Base-by-base conservation (phyloP, 1,140 invertebrate genomes). In the Atta colombica region DNA sequence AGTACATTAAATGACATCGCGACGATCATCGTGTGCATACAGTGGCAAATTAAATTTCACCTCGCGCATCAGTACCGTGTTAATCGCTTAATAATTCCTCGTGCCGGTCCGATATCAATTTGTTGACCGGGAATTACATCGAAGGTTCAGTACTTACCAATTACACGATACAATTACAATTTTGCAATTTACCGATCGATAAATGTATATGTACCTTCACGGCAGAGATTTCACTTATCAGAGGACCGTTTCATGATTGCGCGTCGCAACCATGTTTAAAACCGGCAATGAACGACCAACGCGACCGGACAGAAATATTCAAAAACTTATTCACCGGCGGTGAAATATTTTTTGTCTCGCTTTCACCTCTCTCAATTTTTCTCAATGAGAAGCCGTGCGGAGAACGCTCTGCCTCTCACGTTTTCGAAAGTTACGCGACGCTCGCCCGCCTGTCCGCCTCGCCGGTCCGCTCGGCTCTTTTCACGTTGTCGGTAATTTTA, bases 391-490 rank as follows among this genome's bases (percentile, higher is more conserved):
- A 66, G 88, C 51, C 60, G 58, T 5, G 58, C 60, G 31, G n/a
- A 49, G 60, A 49, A 61, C 49, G 60, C 14, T 10, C 53, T 16
- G 63, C 65, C 89, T 88, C 90, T 87, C 87, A 90, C 87, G 87
- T 91, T 90, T 91, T 91, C 90, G 90, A 91, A 91, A 91, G 90
- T 91, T 90, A 78, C 80, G 80, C 81, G 85, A 60, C 72, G 74
- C 85, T 35, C 60, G 72, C 45, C 18, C 87, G 45, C 39, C 16
- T 58, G 58, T 51, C 75, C 39, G 25, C 21, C 55, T 16, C 12
- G 16, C 35, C 45, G 51, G 60, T 39, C 14, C 89, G 28, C 60
- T 31, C 86, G 61, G 68, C 69, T 61, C 88, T 86, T 90, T 85
- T 74, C 71, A 63, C 81, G 81, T 68, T 78, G 87, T 60, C 86